Conservation (phyloP, 2,113 vertebrate genomes). For the Grammomys dolichurus region DNA sequence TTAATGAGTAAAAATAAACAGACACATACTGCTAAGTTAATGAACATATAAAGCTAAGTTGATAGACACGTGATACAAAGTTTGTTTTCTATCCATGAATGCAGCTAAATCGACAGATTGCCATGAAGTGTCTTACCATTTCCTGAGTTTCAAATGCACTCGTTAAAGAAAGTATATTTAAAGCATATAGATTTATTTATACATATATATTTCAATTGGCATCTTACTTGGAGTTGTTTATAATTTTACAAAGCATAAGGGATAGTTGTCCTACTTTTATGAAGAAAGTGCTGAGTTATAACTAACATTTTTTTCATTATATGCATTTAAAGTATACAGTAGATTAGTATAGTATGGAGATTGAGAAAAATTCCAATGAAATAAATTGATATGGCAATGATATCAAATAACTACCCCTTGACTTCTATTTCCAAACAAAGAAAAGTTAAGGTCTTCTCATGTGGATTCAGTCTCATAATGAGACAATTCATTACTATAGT, state of each 20-base stretch:
- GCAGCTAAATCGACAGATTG: background rate
- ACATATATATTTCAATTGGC: background rate
- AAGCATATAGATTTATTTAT: background rate
- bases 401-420: background rate
- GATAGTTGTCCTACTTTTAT: background rate
- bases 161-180: background rate
- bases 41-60: background rate
- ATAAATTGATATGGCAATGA: background rate
- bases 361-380: background rate
- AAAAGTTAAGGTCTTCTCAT: background rate
- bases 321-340: background rate
- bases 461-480: background rate
- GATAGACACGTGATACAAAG: background rate
- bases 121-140: background rate
- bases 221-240: background rate
- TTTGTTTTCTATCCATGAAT: background rate
- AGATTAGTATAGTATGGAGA: background rate
- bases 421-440: background rate
- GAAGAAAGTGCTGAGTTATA: background rate
- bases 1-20: background rate
- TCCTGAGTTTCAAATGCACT: background rate
- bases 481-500: background rate
- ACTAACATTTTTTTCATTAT: background rate
- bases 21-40: background rate
- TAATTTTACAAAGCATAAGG: background rate